Evolutionary conservation across 2,888 invertebrate genomes (phyloP).

Genomic region (Acanthosepion esculentum): DNA sequence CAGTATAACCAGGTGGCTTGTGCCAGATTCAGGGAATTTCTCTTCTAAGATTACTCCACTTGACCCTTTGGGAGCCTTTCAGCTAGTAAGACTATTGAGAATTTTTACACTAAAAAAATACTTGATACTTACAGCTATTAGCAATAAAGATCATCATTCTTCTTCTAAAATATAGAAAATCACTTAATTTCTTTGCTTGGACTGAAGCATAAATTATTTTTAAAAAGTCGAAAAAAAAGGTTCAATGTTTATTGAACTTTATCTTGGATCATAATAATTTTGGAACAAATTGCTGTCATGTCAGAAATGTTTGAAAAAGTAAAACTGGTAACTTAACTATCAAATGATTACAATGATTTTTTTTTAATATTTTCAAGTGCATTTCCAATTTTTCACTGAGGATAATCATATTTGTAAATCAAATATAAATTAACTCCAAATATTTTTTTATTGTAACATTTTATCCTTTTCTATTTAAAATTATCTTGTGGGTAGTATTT

Average conservation of each 20-base stretch:
- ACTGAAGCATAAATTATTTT: background rate
- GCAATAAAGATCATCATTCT: no score
- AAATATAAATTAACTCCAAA: no score
- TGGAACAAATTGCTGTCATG: background rate
- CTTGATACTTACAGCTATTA: no score
- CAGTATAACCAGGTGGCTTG: background rate
- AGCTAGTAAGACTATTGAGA: no score
- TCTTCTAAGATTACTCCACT: background rate
- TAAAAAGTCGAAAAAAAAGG: background rate
- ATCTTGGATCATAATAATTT: background rate
- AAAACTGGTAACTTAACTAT: background rate
- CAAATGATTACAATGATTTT: background rate
- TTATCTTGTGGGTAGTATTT: no score
- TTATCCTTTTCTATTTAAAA: no score
- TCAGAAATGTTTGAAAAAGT: background rate
- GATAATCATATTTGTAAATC: no score
- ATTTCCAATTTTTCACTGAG: background rate
- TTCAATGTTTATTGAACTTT: background rate
- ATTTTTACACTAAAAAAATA: no score
- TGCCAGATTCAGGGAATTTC: background rate
- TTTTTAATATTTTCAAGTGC: background rate
- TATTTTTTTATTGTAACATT: no score
- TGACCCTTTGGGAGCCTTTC: background rate
- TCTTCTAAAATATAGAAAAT: no score
- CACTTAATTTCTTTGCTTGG: no score